These are phyloP conservation scores for Hippocampus kuda DNA, from an alignment of 2,797 vertebrate species.

Conservation along the genomic window DNA sequence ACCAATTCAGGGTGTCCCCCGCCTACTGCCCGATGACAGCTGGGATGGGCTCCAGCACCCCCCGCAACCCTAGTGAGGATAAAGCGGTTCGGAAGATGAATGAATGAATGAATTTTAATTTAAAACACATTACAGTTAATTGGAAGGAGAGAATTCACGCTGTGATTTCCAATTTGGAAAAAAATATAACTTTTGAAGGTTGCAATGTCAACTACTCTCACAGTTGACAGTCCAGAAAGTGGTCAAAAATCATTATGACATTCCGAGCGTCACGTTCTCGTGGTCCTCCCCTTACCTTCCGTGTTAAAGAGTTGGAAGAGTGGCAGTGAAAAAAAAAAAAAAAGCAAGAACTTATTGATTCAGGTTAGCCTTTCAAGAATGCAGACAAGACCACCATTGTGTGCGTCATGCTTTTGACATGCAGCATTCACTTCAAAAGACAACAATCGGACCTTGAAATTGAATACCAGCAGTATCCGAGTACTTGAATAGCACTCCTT, in stretches of 20 bases:
- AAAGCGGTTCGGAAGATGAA: too few relatives aligned
- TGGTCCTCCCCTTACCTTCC: conserved; percentile 62
- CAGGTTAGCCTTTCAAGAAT: conserved; percentile 24
- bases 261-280: conserved; percentile 28
- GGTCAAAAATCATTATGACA: background rate
- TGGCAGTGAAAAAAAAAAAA: conserved; percentile 50
- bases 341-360: conserved; percentile 28
- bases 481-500: background rate
- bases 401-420: conserved; percentile 1
- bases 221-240: background rate
- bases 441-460: conserved; percentile 2
- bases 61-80: too few relatives aligned
- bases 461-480: background rate
- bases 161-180: too few relatives aligned
- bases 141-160: too few relatives aligned
- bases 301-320: conserved; percentile 51
- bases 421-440: conserved; percentile 8
- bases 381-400: conserved; percentile 15
- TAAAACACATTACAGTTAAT: background rate
- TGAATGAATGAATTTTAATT: too few relatives aligned
- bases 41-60: too few relatives aligned
- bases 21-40: too few relatives aligned
- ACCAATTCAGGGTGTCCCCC: too few relatives aligned
- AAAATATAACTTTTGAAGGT: too few relatives aligned
- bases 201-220: too few relatives aligned